These are phyloP conservation scores for Hoplias malabaricus DNA, from an alignment of 2,113 vertebrate species.

Conservation along the genomic window DNA sequence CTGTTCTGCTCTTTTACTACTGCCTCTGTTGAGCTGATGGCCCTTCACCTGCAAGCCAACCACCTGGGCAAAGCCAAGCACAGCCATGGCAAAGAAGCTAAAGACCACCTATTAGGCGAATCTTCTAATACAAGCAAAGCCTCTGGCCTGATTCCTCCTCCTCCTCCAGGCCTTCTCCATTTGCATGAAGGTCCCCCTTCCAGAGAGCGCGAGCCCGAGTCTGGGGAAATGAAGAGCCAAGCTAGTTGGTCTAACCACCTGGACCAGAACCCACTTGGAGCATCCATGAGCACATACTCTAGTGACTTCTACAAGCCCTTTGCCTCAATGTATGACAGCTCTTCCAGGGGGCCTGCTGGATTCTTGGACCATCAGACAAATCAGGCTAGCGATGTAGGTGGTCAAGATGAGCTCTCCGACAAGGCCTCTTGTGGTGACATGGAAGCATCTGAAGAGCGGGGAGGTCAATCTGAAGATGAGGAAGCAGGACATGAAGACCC, in stretches of 20 bases:
- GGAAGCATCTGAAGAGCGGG: slow-evolving; percentile 84
- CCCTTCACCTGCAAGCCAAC: slow-evolving; percentile 95
- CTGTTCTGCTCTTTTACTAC: slow-evolving; percentile 97
- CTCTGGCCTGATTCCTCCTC: slow-evolving; percentile 63
- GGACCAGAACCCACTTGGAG: slow-evolving; percentile 67
- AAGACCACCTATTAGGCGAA: slow-evolving; percentile 78
- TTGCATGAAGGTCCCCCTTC: slow-evolving; percentile 55
- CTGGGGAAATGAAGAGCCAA: slow-evolving; percentile 78
- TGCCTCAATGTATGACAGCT: slow-evolving; percentile 80
- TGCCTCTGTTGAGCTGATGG: slow-evolving; percentile 94
- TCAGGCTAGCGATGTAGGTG: slow-evolving; percentile 73
- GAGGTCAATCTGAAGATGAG: slow-evolving; percentile 84
- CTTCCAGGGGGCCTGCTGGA: slow-evolving; percentile 72
- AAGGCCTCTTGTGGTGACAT: slow-evolving; percentile 84
- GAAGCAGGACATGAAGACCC: slow-evolving; percentile 67
- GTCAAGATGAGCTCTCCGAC: slow-evolving; percentile 83
- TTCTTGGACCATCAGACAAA: slow-evolving; percentile 74
- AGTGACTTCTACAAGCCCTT: slow-evolving; percentile 95
- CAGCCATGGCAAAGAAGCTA: slow-evolving; percentile 75
- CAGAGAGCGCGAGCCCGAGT: slow-evolving; percentile 75
- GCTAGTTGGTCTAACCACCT: slow-evolving; percentile 82
- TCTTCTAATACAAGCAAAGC: slow-evolving; percentile 66
- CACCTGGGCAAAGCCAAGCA: slow-evolving; percentile 87
- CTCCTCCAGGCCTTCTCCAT: slow-evolving; percentile 70
- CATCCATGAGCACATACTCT: slow-evolving; percentile 80